Evolutionary conservation across 2,888 invertebrate genomes (phyloP).

Genomic region (Cabera pusaria): DNA sequence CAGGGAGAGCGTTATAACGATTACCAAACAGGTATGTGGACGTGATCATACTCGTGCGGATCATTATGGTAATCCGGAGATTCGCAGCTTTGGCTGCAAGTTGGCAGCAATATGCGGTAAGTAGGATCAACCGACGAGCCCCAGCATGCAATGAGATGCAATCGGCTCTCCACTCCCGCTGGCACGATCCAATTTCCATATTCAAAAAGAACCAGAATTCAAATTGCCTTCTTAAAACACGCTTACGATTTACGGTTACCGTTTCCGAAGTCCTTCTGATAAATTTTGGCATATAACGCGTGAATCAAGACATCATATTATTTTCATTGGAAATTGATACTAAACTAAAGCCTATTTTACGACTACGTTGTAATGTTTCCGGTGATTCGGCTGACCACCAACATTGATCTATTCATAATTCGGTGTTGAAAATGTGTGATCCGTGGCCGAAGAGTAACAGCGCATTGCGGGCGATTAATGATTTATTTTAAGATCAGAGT

Average conservation of each 20-base stretch:
- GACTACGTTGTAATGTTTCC: slow-evolving; percentile 31
- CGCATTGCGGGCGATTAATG: slow-evolving; percentile 33
- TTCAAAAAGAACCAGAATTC: not conserved
- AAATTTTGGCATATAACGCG: slow-evolving; percentile 18
- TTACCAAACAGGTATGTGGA: slow-evolving; percentile 17
- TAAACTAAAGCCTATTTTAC: slow-evolving; percentile 30
- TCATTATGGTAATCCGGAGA: slow-evolving; percentile 13
- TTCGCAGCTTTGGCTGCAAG: slow-evolving; percentile 1
- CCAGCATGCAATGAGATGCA: slow-evolving; percentile 10
- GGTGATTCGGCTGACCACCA: slow-evolving; percentile 31
- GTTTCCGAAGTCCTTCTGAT: slow-evolving; percentile 13
- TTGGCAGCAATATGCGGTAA: slow-evolving; percentile 7
- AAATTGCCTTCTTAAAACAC: slow-evolving; percentile 12
- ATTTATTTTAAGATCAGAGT: slow-evolving; percentile 32
- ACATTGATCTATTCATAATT: slow-evolving; percentile 32
- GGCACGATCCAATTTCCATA: slow-evolving; percentile 3
- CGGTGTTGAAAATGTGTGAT: slow-evolving; percentile 23
- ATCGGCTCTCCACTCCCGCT: slow-evolving; percentile 5
- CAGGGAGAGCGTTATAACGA: slow-evolving; percentile 24
- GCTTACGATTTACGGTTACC: slow-evolving; percentile 3
- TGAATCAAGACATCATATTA: slow-evolving; percentile 27
- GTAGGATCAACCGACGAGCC: slow-evolving; percentile 1
- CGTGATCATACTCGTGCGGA: slow-evolving; percentile 8
- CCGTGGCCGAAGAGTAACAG: slow-evolving; percentile 19
- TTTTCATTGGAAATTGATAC: slow-evolving; percentile 30